phyloP scores from a whole-genome alignment of 2,113 vertebrate genomes.

The Lagenorhynchus albirostris region DNA sequence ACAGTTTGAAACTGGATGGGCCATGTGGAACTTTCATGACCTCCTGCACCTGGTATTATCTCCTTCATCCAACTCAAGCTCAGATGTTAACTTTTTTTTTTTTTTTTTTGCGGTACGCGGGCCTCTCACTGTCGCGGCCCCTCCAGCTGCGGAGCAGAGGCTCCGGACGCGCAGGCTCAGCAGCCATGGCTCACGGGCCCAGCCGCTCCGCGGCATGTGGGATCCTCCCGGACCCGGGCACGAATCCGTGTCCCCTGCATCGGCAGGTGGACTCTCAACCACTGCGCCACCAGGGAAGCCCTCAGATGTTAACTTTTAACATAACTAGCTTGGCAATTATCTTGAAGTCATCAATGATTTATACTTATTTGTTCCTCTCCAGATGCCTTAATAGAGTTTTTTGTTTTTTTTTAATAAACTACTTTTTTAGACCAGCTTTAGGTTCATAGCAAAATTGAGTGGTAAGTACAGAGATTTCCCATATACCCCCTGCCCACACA shows the following conservation, averaged over 20 bases:
- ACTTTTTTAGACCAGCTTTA: not conserved
- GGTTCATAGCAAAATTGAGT: too few species aligned
- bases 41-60: too few species aligned
- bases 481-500: fast-evolving
- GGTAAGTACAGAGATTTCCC: not conserved
- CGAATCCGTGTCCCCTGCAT: too few species aligned
- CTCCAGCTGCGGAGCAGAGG: too few species aligned
- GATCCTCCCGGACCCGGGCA: fast-evolving
- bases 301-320: not conserved
- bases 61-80: not conserved
- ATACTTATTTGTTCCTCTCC: not conserved
- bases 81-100: not conserved
- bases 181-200: too few species aligned
- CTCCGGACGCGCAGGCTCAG: too few species aligned
- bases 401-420: not conserved
- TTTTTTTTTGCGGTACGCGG: too few species aligned
- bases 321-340: not conserved
- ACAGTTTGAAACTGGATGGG: too few species aligned
- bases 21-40: fast-evolving
- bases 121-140: too few species aligned
- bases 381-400: not conserved
- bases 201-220: too few species aligned
- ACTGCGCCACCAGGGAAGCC: too few species aligned
- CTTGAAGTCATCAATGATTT: not conserved
- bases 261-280: too few species aligned